A percentile compares a stretch with the other conserved stretches of the same genome.
Conservation (phyloP, 2,797 vertebrate genomes). For the Fistularia commersonii region DNA sequence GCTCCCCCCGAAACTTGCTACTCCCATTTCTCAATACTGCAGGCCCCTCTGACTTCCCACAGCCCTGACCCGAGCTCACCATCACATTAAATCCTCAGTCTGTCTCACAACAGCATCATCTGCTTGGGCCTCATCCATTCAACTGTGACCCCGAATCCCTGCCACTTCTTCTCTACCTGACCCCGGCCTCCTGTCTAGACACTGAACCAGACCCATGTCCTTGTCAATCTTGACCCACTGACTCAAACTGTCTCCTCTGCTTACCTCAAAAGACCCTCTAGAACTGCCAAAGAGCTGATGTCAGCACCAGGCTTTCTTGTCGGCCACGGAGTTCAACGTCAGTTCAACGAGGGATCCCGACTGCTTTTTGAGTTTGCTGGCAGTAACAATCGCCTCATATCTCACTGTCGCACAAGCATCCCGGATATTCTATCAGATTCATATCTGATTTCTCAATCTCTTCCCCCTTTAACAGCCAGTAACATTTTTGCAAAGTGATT, state of each 20-base stretch:
- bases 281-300: slow-evolving; percentile 16
- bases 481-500: slow-evolving; percentile 45
- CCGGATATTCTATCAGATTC: too few relatives aligned
- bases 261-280: slow-evolving; percentile 14
- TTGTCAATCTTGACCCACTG: slow-evolving; percentile 44
- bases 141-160: slow-evolving; percentile 43
- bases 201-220: slow-evolving; percentile 43
- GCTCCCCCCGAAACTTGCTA: slow-evolving; percentile 17
- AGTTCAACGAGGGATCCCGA: slow-evolving; percentile 6
- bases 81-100: too few relatives aligned
- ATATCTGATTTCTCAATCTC: too few relatives aligned
- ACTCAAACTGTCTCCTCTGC: slow-evolving; percentile 32
- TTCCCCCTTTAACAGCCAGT: slow-evolving; percentile 25
- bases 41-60: slow-evolving; percentile 15
- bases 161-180: slow-evolving; percentile 31
- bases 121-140: slow-evolving; percentile 11
- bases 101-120: too few relatives aligned
- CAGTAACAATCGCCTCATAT: slow-evolving; percentile 1
- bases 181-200: slow-evolving; percentile 65
- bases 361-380: neutral
- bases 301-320: slow-evolving; percentile 38
- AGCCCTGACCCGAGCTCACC: slow-evolving; percentile 29
- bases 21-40: slow-evolving; percentile 8
- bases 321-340: slow-evolving; percentile 11
- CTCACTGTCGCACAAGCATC: too few relatives aligned